Base-by-base conservation (phyloP, 2,113 vertebrate species). In the Canis aureus region DNA sequence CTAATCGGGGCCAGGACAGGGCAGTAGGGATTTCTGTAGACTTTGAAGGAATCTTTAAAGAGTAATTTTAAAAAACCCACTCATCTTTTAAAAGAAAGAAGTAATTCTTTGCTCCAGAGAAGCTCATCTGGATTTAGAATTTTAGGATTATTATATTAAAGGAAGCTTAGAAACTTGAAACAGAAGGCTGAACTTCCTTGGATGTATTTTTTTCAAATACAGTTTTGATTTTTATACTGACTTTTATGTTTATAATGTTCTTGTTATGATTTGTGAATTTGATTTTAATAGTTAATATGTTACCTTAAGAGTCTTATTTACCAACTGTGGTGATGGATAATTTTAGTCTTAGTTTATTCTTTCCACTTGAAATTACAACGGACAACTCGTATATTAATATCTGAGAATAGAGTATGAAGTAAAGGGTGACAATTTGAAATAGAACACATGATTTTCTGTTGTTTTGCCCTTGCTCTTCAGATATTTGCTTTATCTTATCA, bases 201-300 rank as follows among this genome's bases (percentile, higher is more conserved):
- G 27, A 53, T 74, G 15, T 11, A 32, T 35, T 15, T 69, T 91
- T 90, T 94, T 64, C 60, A 88, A 74, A 57, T 93, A 59, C 88
- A 32, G 3, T 89, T 97, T 97, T 89, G 20, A 35, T 93, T 95
- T 96, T 95, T 92, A 49, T 85, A 85, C 76, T 96, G 59, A 85
- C 89, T 19, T 95, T 89, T 69, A 90, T 57, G 93, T 95, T 89
- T 86, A 35, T 94, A 86, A 66, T 89, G 35, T 86, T 95, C 13
- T 89, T 55, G 27, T 53, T 81, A 60, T 51, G 84, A 83, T 76
- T 82, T 93, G 23, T 83, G 6, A 64, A 71, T 71, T 94, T 66
- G 55, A 78, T 81, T 91, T 89, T 84, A 89, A 66, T 83, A 80
- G 66, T 66, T 91, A 7, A 32, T 90, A 5, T 94, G 16, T 89